Evolutionary conservation across 1,140 invertebrate species (phyloP), one percentile per base, ranked within the genome.

Genomic region (Ostrea edulis): DNA sequence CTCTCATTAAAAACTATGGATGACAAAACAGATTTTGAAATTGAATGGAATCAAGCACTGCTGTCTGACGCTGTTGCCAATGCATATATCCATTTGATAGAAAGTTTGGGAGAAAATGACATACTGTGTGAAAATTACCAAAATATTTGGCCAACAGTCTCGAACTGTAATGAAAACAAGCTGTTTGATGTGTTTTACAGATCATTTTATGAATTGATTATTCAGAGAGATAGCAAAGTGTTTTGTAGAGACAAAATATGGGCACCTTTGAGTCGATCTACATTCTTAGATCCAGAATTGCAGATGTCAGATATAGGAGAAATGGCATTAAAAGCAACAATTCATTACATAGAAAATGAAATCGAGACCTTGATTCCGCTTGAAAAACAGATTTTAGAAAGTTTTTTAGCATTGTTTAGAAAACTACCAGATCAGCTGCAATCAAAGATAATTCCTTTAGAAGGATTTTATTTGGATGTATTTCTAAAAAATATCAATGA

Each of bases 11-110:
- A 87, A 87, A 87, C 82, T 29, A 87, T 58, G 29, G 86, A 87
- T 12, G 86, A 87, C 53, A 87, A 87, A 77, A 52, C 52, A 68
- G 53, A 82, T 17, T 87, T 87, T 14, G 82, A 84, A 5, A 84
- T 65, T 77, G 82, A 77, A 17, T 87, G 86, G 86, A 87, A 87
- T 62, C 77, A 87, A 77, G 86, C 86, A 35, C 22, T 87, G 22
- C 65, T 87, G 58, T 20, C 22, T 71, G 86, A 87, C 29, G 86
- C 86, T 4, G 86, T 87, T 17, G 65, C 62, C 25, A 84, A 84
- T 51, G 86, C 86, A 17, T 87, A 84, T 22, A 77, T 87, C 9
- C 8, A 84, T 51, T 77, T 87, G 1, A 51, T 87, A 1, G 62
- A 87, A 84, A 35, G 22, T 11, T 25, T 87, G 20, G 9, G 35